These are phyloP conservation scores for Ganaspis sp. DNA, from an alignment of 1,140 invertebrate species.

Conservation along the genomic window DNA sequence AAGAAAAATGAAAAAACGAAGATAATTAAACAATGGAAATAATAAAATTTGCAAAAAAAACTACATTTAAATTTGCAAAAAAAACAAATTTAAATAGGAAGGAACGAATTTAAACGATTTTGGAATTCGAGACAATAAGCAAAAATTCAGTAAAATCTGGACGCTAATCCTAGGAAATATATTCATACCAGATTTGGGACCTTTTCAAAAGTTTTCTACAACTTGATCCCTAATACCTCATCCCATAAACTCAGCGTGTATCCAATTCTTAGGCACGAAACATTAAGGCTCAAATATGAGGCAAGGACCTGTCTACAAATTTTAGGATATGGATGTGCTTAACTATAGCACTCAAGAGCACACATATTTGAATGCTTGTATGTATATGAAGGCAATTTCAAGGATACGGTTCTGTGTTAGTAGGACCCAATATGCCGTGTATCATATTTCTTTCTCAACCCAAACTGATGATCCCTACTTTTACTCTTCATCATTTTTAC, in stretches of 20 bases:
- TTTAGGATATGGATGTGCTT: background rate
- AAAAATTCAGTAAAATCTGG: background rate
- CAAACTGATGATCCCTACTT: background rate
- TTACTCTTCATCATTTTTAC: conserved; percentile 7
- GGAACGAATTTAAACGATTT: too few species aligned
- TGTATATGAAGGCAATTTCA: background rate
- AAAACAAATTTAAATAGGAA: too few species aligned
- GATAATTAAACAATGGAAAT: too few species aligned
- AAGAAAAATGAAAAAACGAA: too few species aligned
- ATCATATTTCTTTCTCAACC: conserved; percentile 18
- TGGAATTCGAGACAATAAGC: background rate
- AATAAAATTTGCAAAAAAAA: too few species aligned
- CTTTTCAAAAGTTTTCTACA: conserved; percentile 1
- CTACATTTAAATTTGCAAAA: too few species aligned
- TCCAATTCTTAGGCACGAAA: conserved; percentile 22
- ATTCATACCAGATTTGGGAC: background rate
- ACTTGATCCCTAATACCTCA: background rate
- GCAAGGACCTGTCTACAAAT: background rate
- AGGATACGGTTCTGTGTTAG: background rate
- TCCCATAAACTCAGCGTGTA: conserved; percentile 19
- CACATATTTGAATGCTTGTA: background rate
- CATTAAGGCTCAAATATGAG: background rate
- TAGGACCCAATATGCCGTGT: conserved; percentile 4
- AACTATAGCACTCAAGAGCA: background rate
- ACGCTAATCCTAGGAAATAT: background rate